These are phyloP conservation scores for Protonibea diacanthus DNA, from an alignment of 2,797 vertebrate genomes.

Conservation along the genomic window DNA sequence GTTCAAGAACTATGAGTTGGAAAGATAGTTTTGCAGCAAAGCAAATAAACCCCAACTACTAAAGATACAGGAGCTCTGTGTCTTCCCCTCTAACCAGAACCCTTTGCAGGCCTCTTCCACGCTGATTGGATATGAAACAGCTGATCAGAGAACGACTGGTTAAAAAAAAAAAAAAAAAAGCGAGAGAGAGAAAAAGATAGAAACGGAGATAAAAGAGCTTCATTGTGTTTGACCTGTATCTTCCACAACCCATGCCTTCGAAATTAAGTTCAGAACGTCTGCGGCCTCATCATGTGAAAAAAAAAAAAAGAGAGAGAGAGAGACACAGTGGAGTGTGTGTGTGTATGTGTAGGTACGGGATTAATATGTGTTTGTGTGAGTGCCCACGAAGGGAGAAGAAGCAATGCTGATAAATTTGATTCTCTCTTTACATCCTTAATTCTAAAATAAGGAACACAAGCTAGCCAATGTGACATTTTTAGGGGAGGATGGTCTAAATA, in stretches of 20 bases:
- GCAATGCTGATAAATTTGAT: constrained; percentile 63
- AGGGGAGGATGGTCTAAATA: constrained; percentile 68
- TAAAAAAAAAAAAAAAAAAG: constrained; percentile 41
- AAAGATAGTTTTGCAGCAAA: constrained; percentile 13
- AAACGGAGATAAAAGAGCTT: constrained; percentile 68
- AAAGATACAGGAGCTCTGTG: constrained; percentile 11
- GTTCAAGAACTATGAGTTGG: not conserved
- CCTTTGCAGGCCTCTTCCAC: constrained; percentile 24
- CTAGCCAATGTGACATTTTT: constrained; percentile 71
- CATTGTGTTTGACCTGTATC: constrained; percentile 77
- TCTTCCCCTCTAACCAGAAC: not conserved
- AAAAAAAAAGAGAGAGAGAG: constrained; percentile 51
- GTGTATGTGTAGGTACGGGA: constrained; percentile 40
- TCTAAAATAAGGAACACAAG: constrained; percentile 81
- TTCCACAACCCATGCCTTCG: constrained; percentile 66
- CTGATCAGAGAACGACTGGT: constrained; percentile 33
- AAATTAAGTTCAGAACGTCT: constrained; percentile 80
- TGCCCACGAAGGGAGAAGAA: constrained; percentile 24
- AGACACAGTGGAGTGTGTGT: constrained; percentile 52
- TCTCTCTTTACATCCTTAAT: constrained; percentile 77
- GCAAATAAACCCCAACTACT: constrained; percentile 14
- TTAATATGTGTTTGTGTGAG: constrained; percentile 33
- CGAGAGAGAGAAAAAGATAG: constrained; percentile 55
- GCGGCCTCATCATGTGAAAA: constrained; percentile 77
- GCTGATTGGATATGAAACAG: constrained; percentile 42